Conservation (phyloP, 2,113 vertebrate species). For the Clarias macrocephalus region DNA sequence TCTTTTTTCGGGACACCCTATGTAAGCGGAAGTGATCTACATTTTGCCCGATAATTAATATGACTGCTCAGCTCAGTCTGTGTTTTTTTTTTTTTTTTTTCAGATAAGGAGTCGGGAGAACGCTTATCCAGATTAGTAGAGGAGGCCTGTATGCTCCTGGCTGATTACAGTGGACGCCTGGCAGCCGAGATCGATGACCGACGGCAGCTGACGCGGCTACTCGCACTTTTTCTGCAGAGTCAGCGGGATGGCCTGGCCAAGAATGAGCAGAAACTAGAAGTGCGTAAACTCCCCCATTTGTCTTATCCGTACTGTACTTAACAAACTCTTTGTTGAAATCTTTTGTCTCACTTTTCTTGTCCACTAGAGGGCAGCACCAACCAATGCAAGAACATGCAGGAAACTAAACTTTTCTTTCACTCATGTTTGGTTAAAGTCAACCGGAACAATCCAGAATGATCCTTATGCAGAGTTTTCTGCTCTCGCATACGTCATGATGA, state of each 20-base stretch:
- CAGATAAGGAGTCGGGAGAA: conserved; percentile 76
- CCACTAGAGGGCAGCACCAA: conserved; percentile 34
- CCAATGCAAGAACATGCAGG: not conserved
- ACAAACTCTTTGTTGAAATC: not conserved
- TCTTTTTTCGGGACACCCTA: not conserved
- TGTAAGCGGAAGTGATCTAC: not conserved
- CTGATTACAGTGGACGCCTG: conserved; percentile 97
- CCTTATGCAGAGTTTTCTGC: not conserved
- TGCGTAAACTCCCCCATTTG: conserved; percentile 80
- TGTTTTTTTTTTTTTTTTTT: conserved; percentile 14
- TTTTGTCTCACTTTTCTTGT: conserved; percentile 11
- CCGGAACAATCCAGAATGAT: not conserved
- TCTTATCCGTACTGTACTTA: conserved; percentile 14
- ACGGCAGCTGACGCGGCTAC: conserved; percentile 91
- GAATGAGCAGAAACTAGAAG: conserved; percentile 98
- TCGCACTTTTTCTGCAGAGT: conserved; percentile 91
- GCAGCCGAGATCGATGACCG: conserved; percentile 98
- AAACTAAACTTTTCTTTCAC: not conserved
- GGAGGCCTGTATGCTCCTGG: conserved; percentile 96
- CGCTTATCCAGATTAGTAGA: conserved; percentile 77
- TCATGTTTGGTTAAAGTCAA: not conserved
- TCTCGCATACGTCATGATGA: not conserved
- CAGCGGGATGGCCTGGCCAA: conserved; percentile 94
- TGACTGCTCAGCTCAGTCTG: conserved; percentile 55
- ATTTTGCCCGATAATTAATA: not conserved